Evolutionary conservation across 1,140 invertebrate species (phyloP).

Genomic region (Drosophila nebulosa): DNA sequence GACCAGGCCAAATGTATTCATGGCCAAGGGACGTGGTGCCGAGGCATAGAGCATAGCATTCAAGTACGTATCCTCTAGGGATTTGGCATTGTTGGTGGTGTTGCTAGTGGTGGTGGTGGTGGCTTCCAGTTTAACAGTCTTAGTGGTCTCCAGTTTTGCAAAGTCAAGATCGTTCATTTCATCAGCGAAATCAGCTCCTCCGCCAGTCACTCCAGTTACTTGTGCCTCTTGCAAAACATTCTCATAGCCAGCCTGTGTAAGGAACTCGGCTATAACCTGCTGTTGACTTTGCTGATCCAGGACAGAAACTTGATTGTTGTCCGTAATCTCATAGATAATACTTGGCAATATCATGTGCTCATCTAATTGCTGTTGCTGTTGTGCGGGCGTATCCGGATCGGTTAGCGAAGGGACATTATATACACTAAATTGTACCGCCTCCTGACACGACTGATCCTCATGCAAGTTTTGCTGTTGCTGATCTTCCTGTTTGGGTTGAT

Average conservation of each 20-base stretch:
- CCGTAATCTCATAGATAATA: slow-evolving; percentile 73
- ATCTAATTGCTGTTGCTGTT: slow-evolving; percentile 23
- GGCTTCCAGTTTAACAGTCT: slow-evolving; percentile 71
- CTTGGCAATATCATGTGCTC: slow-evolving; percentile 68
- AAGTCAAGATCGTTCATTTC: slow-evolving; percentile 64
- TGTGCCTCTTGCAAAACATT: slow-evolving; percentile 62
- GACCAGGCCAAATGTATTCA: slow-evolving; percentile 70
- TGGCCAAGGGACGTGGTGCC: slow-evolving; percentile 65
- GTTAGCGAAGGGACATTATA: slow-evolving; percentile 72
- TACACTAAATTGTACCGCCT: slow-evolving; percentile 45
- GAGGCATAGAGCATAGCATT: slow-evolving; percentile 69
- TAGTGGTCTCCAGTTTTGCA: slow-evolving; percentile 67
- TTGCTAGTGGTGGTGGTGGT: slow-evolving; percentile 28
- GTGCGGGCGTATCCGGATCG: slow-evolving; percentile 42
- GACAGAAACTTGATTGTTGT: slow-evolving; percentile 67
- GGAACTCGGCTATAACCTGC: slow-evolving; percentile 68
- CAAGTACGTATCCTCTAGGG: slow-evolving; percentile 65
- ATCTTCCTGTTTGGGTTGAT: slow-evolving; percentile 53
- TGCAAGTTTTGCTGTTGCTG: slow-evolving; percentile 45
- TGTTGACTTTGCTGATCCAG: slow-evolving; percentile 70
- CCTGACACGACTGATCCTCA: slow-evolving; percentile 45
- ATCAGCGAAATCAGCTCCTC: slow-evolving; percentile 39
- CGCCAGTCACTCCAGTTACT: slow-evolving; percentile 10
- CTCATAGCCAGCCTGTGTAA: slow-evolving; percentile 65
- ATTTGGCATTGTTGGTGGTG: slow-evolving; percentile 63